Evolutionary conservation across 2,113 vertebrate genomes (phyloP).

Genomic region (Chitala chitala): DNA sequence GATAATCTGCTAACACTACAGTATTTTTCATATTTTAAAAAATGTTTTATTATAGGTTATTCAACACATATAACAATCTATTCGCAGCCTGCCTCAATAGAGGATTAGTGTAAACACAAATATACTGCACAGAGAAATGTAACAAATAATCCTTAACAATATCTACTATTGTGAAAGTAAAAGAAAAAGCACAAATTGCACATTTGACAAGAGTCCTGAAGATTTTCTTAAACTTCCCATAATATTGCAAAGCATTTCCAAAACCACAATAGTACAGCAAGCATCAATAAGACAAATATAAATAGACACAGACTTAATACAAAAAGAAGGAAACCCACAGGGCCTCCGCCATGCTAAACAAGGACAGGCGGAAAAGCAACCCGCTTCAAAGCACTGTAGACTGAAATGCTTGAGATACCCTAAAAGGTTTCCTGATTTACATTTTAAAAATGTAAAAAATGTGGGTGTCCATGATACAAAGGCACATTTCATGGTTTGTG

Average conservation of each 20-base stretch:
- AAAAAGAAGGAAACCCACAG: not conserved
- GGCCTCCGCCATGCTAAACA: not conserved
- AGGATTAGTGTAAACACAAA: not conserved
- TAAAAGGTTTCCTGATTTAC: not conserved
- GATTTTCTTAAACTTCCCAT: not conserved
- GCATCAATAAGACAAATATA: not conserved
- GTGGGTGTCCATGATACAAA: no score
- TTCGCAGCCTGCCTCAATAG: not conserved
- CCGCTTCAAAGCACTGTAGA: not conserved
- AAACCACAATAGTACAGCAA: not conserved
- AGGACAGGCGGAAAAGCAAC: not conserved
- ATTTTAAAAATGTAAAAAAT: not conserved
- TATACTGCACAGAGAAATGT: not conserved
- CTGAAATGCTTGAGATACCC: not conserved
- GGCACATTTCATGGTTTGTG: not conserved
- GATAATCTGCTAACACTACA: not conserved
- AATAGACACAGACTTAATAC: not conserved
- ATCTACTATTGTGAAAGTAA: conserved; percentile 6
- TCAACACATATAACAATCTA: not conserved
- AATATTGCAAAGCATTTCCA: not conserved
- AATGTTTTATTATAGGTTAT: not conserved
- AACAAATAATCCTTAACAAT: conserved; percentile 17
- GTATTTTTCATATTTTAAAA: not conserved
- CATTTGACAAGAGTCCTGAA: no score
- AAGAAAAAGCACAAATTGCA: not conserved